A percentile compares a stretch with the other conserved stretches of the same genome.
phyloP scores from a whole-genome alignment of 2,888 invertebrate genomes.

The Cancer borealis region DNA sequence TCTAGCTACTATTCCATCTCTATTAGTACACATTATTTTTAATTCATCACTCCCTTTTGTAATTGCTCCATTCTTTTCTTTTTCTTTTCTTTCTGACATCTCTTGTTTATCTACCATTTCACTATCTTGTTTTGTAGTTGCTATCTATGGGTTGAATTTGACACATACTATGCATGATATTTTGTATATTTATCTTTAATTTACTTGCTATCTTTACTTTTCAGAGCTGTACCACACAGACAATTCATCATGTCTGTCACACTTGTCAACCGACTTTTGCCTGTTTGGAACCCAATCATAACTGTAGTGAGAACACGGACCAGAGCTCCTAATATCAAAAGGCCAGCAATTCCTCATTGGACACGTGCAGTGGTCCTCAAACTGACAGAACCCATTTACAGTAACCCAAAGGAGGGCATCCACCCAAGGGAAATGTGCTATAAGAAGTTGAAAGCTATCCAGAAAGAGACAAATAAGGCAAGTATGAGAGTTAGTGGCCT shows the following conservation, averaged over 20 bases:
- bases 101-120: too few relatives aligned
- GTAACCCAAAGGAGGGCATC: constrained; percentile 12
- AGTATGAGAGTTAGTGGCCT: not conserved
- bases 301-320: constrained; percentile 49
- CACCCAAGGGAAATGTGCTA: constrained; percentile 46
- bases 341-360: constrained; percentile 64
- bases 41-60: too few relatives aligned
- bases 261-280: constrained; percentile 13
- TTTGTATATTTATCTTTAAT: not conserved
- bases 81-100: too few relatives aligned
- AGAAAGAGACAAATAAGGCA: constrained; percentile 34
- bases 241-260: constrained; percentile 44
- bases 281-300: constrained; percentile 36
- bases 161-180: not conserved
- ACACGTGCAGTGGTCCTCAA: constrained; percentile 61
- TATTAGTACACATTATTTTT: too few relatives aligned
- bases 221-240: not conserved
- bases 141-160: not conserved
- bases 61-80: too few relatives aligned
- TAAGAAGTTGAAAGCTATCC: not conserved
- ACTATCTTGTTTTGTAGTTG: too few relatives aligned
- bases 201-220: not conserved
- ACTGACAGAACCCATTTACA: constrained; percentile 51
- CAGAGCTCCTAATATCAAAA: constrained; percentile 56
- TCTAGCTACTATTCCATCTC: too few relatives aligned